Percentiles rank a stretch among this genome's conserved stretches.
These are phyloP conservation scores for Bubo scandiacus DNA, from an alignment of 2,113 vertebrate species.

Conservation along the genomic window DNA sequence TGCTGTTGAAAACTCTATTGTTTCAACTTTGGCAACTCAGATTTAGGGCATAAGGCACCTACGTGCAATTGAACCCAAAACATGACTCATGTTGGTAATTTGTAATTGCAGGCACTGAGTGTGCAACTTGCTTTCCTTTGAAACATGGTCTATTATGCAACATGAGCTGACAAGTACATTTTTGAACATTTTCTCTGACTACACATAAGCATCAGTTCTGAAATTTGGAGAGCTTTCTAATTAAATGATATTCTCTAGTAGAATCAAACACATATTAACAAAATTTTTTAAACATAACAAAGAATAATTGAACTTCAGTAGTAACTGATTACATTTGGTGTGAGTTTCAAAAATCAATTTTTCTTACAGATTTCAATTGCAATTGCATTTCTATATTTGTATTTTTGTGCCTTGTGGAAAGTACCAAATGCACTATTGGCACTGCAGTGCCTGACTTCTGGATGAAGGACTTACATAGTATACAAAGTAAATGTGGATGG, in stretches of 20 bases:
- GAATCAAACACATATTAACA: slow-evolving; percentile 7
- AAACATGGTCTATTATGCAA: not conserved
- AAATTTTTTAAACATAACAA: not conserved
- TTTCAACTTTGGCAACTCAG: not conserved
- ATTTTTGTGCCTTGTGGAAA: not conserved
- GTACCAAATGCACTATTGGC: not conserved
- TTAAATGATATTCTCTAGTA: not conserved
- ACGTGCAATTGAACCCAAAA: not conserved
- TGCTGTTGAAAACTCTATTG: not conserved
- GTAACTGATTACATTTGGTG: slow-evolving; percentile 14
- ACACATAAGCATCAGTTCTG: not conserved
- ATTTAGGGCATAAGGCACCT: not conserved
- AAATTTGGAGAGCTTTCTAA: slow-evolving; percentile 23
- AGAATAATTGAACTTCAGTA: slow-evolving; percentile 25
- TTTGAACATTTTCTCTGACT: slow-evolving; percentile 10
- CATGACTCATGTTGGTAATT: not conserved
- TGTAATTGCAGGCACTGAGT: not conserved
- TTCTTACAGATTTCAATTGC: not conserved
- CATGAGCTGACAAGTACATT: slow-evolving; percentile 14
- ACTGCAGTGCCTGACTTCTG: not conserved
- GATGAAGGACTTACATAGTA: not conserved
- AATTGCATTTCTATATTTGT: not conserved
- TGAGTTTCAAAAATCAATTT: not conserved
- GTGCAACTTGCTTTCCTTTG: slow-evolving; percentile 2
- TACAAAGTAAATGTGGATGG: not conserved